Evolutionary conservation across 2,888 invertebrate genomes (phyloP).

Genomic region (Crocallis elinguaria): DNA sequence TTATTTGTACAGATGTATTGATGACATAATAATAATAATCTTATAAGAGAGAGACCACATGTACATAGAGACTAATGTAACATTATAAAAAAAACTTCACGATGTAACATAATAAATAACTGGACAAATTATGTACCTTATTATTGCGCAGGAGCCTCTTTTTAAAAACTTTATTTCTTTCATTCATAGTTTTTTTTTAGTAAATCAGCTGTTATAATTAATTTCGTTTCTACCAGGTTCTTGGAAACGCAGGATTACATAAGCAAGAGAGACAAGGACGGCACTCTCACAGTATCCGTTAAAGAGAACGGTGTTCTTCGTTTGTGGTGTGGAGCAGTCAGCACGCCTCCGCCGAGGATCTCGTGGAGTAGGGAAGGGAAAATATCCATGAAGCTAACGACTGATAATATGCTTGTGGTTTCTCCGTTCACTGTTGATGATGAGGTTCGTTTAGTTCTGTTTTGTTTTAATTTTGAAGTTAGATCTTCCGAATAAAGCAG

Average conservation of each 20-base stretch:
- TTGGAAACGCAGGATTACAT: slow-evolving; percentile 74
- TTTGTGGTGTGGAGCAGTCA: slow-evolving; percentile 87
- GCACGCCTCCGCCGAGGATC: slow-evolving; percentile 85
- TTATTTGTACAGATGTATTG: no score
- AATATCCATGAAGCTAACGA: slow-evolving; percentile 69
- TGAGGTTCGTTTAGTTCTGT: slow-evolving; percentile 55
- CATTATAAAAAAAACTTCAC: no score
- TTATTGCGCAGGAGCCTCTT: no score
- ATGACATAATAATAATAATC: no score
- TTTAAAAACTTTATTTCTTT: no score
- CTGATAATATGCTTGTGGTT: slow-evolving; percentile 68
- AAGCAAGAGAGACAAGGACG: slow-evolving; percentile 63
- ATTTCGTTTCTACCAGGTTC: slow-evolving; percentile 53
- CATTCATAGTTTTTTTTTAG: no score
- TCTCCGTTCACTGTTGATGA: slow-evolving; percentile 65
- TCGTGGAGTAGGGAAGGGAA: slow-evolving; percentile 84
- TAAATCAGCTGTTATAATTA: neutral
- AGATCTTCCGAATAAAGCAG: no score
- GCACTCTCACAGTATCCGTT: slow-evolving; percentile 63
- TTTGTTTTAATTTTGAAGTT: neutral
- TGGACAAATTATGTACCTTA: no score
- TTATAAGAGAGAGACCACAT: no score
- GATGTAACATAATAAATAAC: no score
- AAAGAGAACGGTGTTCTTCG: slow-evolving; percentile 71
- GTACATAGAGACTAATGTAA: no score